Percentiles rank a stretch among this genome's conserved stretches.
phyloP scores from a whole-genome alignment of 2,113 vertebrate species.

The Tetraodon nigroviridis region DNA sequence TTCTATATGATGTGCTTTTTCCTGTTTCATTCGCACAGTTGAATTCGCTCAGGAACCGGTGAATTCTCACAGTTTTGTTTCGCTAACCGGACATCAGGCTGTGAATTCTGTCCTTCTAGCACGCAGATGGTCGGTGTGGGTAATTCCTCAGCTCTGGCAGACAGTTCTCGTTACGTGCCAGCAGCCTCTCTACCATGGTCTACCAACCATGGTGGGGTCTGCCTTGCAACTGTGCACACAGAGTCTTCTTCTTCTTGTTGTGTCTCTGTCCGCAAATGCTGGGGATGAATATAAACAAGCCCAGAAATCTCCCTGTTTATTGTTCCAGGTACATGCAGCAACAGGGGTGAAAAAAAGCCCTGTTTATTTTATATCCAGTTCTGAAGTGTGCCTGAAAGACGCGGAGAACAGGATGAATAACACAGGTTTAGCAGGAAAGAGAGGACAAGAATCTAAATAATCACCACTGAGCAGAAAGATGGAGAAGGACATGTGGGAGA shows the following conservation, averaged over 20 bases:
- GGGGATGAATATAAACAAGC: conserved; percentile 68
- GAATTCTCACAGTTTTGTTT: conserved; percentile 51
- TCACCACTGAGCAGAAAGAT: conserved; percentile 60
- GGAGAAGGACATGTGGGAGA: conserved; percentile 12
- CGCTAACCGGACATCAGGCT: conserved; percentile 51
- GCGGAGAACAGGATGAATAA: conserved; percentile 70
- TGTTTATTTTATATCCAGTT: conserved; percentile 69
- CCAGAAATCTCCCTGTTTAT: conserved; percentile 61
- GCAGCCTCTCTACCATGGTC: conserved; percentile 66
- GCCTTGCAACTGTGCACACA: conserved; percentile 51
- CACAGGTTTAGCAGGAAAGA: conserved; percentile 63
- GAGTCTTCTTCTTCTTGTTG: conserved; percentile 65
- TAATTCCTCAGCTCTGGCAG: conserved; percentile 61
- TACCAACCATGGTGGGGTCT: conserved; percentile 55
- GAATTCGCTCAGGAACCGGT: conserved; percentile 14
- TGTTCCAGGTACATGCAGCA: conserved; percentile 59
- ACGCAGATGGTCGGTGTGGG: conserved; percentile 67
- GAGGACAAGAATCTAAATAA: conserved; percentile 70
- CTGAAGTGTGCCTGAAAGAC: conserved; percentile 68
- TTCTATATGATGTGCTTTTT: conserved; percentile 14
- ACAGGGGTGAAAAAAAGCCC: conserved; percentile 34
- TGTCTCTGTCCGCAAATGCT: conserved; percentile 52
- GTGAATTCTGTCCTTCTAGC: conserved; percentile 59
- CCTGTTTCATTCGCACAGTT: conserved; percentile 33
- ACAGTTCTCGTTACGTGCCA: conserved; percentile 52